These are phyloP conservation scores for Theonella swinhoei DNA, from an alignment of 37 sponge, comb jelly and placozoan genomes.

Conservation along the genomic window DNA sequence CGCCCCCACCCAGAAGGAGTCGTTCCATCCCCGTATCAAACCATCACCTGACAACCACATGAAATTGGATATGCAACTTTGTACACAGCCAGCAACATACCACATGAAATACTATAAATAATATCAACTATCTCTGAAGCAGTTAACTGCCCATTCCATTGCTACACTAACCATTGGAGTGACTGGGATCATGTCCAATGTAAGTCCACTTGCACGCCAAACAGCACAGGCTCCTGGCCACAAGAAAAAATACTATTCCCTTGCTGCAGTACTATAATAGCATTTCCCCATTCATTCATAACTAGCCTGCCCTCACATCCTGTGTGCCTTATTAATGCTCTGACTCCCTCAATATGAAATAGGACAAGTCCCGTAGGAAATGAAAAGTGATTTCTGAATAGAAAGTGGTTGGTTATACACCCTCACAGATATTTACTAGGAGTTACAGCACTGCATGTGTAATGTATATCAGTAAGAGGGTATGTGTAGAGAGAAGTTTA, in stretches of 20 bases:
- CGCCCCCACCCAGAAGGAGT: constrained; percentile 55
- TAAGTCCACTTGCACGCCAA: constrained; percentile 92
- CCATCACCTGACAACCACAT: not conserved
- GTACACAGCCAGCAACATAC: not conserved
- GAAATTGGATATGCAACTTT: not conserved
- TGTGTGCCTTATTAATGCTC: too few relatives aligned
- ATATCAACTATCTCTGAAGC: not conserved
- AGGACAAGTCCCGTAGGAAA: too few relatives aligned
- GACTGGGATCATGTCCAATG: constrained; percentile 38
- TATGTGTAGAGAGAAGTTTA: too few relatives aligned
- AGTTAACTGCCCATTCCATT: not conserved
- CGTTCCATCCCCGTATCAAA: constrained; percentile 68
- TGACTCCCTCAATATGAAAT: too few relatives aligned
- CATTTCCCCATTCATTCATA: too few relatives aligned
- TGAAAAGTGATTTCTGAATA: too few relatives aligned
- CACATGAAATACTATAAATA: not conserved
- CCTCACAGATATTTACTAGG: too few relatives aligned
- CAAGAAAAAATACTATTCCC: not conserved
- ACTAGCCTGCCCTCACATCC: too few relatives aligned
- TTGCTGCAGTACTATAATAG: not conserved
- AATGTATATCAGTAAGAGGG: too few relatives aligned
- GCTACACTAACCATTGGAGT: not conserved
- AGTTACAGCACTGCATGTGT: too few relatives aligned
- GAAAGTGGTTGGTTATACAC: too few relatives aligned
- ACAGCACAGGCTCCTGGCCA: constrained; percentile 76